phyloP scores from a whole-genome alignment of 2,888 invertebrate genomes.

The Heliconius ethilla region DNA sequence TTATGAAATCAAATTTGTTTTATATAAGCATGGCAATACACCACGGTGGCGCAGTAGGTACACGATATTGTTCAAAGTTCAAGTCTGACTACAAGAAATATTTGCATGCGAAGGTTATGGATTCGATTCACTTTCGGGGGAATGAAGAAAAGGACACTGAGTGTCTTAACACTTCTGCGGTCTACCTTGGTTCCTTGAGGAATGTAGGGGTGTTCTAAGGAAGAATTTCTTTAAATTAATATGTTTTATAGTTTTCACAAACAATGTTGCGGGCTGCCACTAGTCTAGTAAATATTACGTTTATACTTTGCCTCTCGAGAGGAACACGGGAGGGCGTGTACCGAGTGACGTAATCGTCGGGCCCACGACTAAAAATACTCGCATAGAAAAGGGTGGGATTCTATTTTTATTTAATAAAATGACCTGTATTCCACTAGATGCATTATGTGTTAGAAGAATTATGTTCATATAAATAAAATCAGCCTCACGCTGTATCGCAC shows the following conservation, averaged over 20 bases:
- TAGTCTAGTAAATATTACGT: neutral
- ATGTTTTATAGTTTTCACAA: neutral
- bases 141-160: no score
- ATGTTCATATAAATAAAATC: neutral
- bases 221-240: no score
- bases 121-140: no score
- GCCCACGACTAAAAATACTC: conserved; percentile 21
- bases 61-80: no score
- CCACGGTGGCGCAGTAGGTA: neutral
- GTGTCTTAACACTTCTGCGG: no score
- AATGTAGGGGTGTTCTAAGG: no score
- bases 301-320: conserved; percentile 14
- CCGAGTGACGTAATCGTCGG: conserved; percentile 27
- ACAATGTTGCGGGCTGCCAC: neutral
- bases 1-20: conserved; percentile 3
- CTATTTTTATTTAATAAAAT: conserved; percentile 28
- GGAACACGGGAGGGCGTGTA: conserved; percentile 30
- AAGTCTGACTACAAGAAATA: no score
- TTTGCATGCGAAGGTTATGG: no score
- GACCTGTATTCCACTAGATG: neutral
- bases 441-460: neutral
- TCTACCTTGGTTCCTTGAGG: no score
- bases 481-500: neutral
- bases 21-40: neutral
- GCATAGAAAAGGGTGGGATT: conserved; percentile 5